Conservation (phyloP, 2,888 invertebrate genomes). For the Erebia aethiops region DNA sequence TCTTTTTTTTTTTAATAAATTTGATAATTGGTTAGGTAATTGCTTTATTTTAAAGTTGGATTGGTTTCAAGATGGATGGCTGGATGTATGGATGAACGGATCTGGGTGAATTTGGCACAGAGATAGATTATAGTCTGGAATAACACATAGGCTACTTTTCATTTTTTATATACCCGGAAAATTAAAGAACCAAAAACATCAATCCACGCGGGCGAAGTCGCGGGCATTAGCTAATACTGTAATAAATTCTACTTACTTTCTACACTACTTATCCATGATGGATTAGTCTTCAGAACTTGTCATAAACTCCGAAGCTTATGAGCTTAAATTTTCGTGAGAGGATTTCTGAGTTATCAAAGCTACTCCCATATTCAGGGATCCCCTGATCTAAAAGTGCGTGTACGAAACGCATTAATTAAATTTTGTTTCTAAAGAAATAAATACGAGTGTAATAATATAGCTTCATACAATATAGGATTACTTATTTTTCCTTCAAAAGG, state of each 20-base stretch:
- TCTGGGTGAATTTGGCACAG: too few species aligned
- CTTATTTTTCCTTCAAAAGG: background rate
- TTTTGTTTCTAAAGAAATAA: background rate
- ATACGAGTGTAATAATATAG: background rate
- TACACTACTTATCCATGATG: constrained; percentile 1
- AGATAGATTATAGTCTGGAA: too few species aligned
- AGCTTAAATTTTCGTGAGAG: constrained; percentile 14
- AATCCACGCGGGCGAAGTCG: too few species aligned
- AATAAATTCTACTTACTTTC: background rate
- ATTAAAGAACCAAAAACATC: too few species aligned
- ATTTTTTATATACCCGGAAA: too few species aligned
- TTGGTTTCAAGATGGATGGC: too few species aligned
- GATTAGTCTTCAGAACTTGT: constrained; percentile 9
- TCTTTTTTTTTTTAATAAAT: too few species aligned
- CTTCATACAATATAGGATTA: background rate
- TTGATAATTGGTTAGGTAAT: too few species aligned
- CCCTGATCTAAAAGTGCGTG: background rate
- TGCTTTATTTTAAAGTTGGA: too few species aligned
- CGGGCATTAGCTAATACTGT: too few species aligned
- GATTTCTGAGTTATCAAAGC: constrained; percentile 5
- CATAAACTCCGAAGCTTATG: constrained; percentile 4
- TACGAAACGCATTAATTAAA: background rate
- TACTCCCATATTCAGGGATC: background rate
- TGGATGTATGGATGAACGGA: too few species aligned
- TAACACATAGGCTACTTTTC: too few species aligned